A percentile compares a stretch with the other conserved stretches of the same genome.
phyloP scores from a whole-genome alignment of 2,797 vertebrate species.

The Pantherophis vulpinus region DNA sequence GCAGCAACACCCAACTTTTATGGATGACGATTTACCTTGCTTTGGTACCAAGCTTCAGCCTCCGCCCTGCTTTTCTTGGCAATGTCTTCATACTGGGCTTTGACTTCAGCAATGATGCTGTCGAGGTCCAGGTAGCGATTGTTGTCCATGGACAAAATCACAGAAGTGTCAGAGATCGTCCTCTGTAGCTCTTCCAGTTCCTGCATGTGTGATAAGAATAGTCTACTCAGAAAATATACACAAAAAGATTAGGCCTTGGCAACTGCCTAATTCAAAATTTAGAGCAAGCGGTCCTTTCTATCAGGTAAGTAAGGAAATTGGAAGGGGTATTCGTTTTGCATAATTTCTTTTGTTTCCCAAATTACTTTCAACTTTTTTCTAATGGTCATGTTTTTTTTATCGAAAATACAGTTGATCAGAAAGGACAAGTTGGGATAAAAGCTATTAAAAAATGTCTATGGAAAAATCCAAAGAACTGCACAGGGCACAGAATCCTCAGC shows the following conservation, averaged over 20 bases:
- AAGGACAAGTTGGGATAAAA: not conserved
- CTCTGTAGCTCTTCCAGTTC: constrained; percentile 59
- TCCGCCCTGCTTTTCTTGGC: constrained; percentile 68
- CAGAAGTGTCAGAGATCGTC: constrained; percentile 66
- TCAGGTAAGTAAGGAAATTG: not conserved
- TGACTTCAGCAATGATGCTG: constrained; percentile 69
- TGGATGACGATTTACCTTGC: constrained; percentile 58
- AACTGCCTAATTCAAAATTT: not conserved
- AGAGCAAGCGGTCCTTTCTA: not conserved
- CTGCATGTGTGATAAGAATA: not conserved
- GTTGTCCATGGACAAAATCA: constrained; percentile 76
- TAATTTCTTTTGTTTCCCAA: not conserved
- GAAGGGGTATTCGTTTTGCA: not conserved
- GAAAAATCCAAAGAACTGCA: not conserved
- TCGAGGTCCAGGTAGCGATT: constrained; percentile 70
- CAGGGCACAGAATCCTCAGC: not conserved
- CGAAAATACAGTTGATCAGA: not conserved
- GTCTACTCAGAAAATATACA: not conserved
- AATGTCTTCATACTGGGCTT: constrained; percentile 70
- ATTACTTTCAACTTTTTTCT: not conserved
- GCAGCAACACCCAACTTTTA: not conserved
- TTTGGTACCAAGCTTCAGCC: constrained; percentile 71
- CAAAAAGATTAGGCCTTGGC: not conserved
- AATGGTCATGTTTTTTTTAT: not conserved
- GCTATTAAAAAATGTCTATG: not conserved